Evolutionary conservation across 2,113 vertebrate genomes (phyloP).

Genomic region (Lathamus discolor): DNA sequence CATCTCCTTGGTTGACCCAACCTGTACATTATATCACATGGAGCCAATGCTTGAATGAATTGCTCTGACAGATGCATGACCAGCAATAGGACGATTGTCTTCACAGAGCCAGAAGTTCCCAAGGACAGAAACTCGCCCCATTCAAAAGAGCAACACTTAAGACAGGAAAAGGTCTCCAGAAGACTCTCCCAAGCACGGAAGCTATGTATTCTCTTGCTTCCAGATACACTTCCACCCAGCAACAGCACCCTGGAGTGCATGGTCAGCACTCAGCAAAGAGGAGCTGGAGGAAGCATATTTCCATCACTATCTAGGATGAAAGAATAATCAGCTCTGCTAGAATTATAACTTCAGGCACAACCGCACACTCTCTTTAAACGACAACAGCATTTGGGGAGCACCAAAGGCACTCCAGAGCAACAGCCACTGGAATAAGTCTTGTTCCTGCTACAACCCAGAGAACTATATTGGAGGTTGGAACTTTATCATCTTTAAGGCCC

Average conservation of each 20-base stretch:
- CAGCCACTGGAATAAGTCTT: neutral
- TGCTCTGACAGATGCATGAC: neutral
- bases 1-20: neutral
- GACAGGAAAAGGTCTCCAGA: neutral
- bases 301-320: neutral
- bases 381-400: neutral
- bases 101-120: neutral
- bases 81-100: neutral
- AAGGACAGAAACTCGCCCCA: neutral
- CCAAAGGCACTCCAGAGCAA: neutral
- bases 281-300: neutral
- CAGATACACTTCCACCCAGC: neutral
- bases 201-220: neutral
- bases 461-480: neutral
- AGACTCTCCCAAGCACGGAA: neutral
- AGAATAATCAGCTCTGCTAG: neutral
- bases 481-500: neutral
- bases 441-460: neutral
- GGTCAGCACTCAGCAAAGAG: neutral
- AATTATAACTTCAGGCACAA: neutral
- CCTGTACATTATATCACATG: neutral
- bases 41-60: neutral
- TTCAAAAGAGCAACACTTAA: neutral
- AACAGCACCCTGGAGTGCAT: accelerated
- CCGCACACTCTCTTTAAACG: neutral